Conservation (phyloP, 2,797 vertebrate genomes). For the Hoplostethus atlanticus region DNA sequence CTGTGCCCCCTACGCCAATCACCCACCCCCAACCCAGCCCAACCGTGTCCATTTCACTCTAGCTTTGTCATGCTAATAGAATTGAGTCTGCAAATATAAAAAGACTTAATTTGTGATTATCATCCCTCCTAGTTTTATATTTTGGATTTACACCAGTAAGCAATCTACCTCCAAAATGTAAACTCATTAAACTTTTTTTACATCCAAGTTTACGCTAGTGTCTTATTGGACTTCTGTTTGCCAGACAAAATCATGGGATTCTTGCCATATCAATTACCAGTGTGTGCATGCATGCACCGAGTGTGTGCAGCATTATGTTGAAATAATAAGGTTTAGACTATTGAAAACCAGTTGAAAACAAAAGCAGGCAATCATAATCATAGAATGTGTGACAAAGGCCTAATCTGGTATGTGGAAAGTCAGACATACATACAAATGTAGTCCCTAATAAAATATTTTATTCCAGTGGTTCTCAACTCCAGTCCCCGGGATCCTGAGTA, state of each 20-base stretch:
- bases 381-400: not conserved
- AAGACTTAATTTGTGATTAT: slow-evolving; percentile 96
- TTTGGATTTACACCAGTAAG: slow-evolving; percentile 58
- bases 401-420: not conserved
- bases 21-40: slow-evolving; percentile 79
- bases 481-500: too few species aligned
- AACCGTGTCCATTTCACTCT: slow-evolving; percentile 94
- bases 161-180: slow-evolving; percentile 83
- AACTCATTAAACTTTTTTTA: slow-evolving; percentile 42
- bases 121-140: slow-evolving; percentile 80
- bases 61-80: slow-evolving; percentile 97
- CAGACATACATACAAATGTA: slow-evolving; percentile 9
- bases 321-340: slow-evolving; percentile 10
- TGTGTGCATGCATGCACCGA: slow-evolving; percentile 2
- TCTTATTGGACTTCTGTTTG: not conserved
- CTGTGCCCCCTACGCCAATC: slow-evolving; percentile 68
- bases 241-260: not conserved
- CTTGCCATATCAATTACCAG: not conserved
- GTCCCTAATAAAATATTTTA: slow-evolving; percentile 1
- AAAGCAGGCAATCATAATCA: not conserved
- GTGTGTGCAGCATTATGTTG: slow-evolving; percentile 5
- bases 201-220: slow-evolving; percentile 49
- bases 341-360: not conserved
- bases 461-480: not conserved
- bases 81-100: slow-evolving; percentile 96